phyloP scores from a whole-genome alignment of 2,113 vertebrate genomes.

The Anolis sagrei region DNA sequence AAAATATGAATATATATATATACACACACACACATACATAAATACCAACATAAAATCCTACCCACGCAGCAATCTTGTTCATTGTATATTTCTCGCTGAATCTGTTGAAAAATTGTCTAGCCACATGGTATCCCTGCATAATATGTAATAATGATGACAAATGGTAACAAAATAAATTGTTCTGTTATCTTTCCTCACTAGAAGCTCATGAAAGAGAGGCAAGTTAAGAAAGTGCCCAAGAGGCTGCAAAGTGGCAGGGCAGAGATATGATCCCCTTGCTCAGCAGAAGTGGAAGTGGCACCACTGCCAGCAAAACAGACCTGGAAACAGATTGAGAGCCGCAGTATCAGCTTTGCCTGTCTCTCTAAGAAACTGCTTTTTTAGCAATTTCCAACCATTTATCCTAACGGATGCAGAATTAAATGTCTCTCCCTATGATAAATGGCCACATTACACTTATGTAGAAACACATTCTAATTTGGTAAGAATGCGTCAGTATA shows the following conservation, averaged over 20 bases:
- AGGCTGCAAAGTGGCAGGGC: constrained; percentile 1
- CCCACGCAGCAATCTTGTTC: background rate
- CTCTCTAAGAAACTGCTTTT: constrained; percentile 6
- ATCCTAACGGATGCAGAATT: constrained; percentile 35
- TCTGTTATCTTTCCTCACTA: constrained; percentile 19
- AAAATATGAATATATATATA: background rate
- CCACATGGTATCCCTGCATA: background rate
- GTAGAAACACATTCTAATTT: constrained; percentile 46
- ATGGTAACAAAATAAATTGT: constrained; percentile 4
- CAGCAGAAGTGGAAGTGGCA: constrained; percentile 19
- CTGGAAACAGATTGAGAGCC: constrained; percentile 13
- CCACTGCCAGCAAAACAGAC: constrained; percentile 13
- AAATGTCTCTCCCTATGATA: constrained; percentile 19
- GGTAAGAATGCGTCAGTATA: constrained; percentile 29
- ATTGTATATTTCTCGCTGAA: background rate
- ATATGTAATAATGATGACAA: constrained; percentile 19
- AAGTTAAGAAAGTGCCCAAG: constrained; percentile 7
- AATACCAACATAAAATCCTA: no score
- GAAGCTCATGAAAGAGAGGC: constrained; percentile 16
- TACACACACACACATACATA: background rate
- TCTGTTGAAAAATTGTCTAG: background rate
- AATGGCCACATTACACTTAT: constrained; percentile 35
- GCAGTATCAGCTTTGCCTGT: constrained; percentile 3
- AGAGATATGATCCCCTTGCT: background rate
- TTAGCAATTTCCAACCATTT: constrained; percentile 37